Percentiles rank a stretch among this genome's conserved stretches.
phyloP scores from a whole-genome alignment of 2,113 vertebrate genomes.

The Camelus bactrianus region DNA sequence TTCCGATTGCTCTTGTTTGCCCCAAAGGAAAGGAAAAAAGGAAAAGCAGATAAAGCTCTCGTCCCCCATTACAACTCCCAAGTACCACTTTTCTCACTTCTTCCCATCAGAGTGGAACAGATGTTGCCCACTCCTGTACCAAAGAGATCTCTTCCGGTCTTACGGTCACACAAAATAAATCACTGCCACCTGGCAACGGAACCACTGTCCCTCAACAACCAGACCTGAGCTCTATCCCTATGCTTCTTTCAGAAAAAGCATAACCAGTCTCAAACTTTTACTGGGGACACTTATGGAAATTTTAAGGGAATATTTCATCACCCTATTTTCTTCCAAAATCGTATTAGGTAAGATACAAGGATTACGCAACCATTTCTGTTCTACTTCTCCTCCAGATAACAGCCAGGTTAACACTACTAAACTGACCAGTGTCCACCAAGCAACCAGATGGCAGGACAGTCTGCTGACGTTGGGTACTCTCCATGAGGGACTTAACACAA shows the following conservation, averaged over 20 bases:
- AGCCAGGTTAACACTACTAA: background rate
- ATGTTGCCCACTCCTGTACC: background rate
- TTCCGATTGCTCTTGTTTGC: background rate
- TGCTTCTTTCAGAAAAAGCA: constrained; percentile 35
- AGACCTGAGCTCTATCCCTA: background rate
- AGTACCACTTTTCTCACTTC: background rate
- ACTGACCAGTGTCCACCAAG: background rate
- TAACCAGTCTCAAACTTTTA: constrained; percentile 5
- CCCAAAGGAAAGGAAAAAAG: background rate
- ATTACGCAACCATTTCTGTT: background rate
- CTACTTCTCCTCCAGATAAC: background rate
- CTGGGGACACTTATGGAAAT: background rate
- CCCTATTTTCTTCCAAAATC: constrained; percentile 51
- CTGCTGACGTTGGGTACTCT: background rate
- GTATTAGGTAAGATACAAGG: background rate
- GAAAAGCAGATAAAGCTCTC: constrained; percentile 33
- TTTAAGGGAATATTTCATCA: constrained; percentile 42
- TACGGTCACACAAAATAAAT: background rate
- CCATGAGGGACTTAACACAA: background rate
- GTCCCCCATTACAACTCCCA: background rate
- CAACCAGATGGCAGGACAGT: constrained; percentile 2
- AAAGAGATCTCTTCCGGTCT: background rate
- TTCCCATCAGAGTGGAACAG: background rate
- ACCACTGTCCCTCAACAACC: background rate
- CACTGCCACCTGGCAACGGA: background rate